Evolutionary conservation across 1,140 invertebrate genomes (phyloP), one percentile per base, ranked within the genome.

Genomic region (Aphelenchoides fujianensis): DNA sequence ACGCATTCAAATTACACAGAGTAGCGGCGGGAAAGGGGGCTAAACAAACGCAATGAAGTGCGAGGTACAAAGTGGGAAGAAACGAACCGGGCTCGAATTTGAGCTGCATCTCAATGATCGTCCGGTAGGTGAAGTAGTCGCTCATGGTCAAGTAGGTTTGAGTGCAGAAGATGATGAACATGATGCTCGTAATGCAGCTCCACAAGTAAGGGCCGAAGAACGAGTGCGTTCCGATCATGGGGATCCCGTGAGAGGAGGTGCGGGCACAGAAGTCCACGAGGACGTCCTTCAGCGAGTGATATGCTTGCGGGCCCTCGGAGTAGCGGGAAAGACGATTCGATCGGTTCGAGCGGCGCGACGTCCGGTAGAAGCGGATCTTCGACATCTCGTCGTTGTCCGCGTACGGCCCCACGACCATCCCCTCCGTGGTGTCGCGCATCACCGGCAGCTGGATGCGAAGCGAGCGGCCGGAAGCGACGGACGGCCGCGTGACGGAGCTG

Each of bases 101-200:
- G 12, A 83, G 63, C 67, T 83, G 82, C 83, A 83, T 83, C 78
- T 83, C 82, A 55, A 83, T 83, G 55, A 83, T 83, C 41, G 82
- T 83, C 36, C 82, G 57, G 69, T 81, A 83, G 57, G 79, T 55
- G 1, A 83, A 68, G 59, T 84, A 83, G 68, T 84, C 82, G 7
- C 74, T 79, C 67, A 83, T 69, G 32, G 82, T 83, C 61, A 80
- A 81, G 70, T 83, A 83, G 5, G 82, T 83, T 71, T 83, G 82
- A 53, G 78, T 74, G 32, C 74, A 52, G 64, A 83, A 83, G 28
- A 69, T 67, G 36, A 74, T 69, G 48, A 82, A 79, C 27, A 73
- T 75, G 34, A 82, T 69, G 19, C 73, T 19, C 48, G 78, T 82
- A 31, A 84, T 55, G 9, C 69, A 41, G 16, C 70, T 36, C 82